Base-by-base conservation (phyloP, 2,797 vertebrate genomes). In the Lacerta bilineata region DNA sequence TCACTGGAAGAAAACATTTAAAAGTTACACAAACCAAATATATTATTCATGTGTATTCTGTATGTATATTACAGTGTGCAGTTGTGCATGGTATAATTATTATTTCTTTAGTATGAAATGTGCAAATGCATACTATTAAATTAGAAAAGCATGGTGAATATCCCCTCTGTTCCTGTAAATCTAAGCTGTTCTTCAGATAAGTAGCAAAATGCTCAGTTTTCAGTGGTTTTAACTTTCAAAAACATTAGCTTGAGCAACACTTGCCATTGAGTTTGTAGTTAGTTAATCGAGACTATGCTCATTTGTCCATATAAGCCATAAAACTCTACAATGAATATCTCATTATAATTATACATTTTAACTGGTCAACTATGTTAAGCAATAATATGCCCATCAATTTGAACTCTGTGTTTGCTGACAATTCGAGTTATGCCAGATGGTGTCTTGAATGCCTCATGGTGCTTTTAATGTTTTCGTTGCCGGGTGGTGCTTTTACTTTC, bases 291-390 rank as follows among this genome's bases (percentile, higher is more conserved):
- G 85, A 79, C 72, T 83, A 25, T 92, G 84, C 90, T 95, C 91
- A 88, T 95, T 93, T 96, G 64, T 88, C 91, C 93, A 66, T 85
- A 89, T 68, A 90, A 93, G 91, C 94, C 91, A 86, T 94, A 93
- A 95, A 94, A 84, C 86, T 89, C 90, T 93, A 92, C 88, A 92
- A 61, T 90, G 93, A 93, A 86, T 43, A 93, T 88, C 77, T 92
- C 88, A 92, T 94, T 96, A 92, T 89, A 92, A 95, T 95, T 95
- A 95, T 90, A 93, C 88, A 87, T 91, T 50, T 39, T 94, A 93
- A 88, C 91, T 93, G 93, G 93, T 91, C 91, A 85, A 90, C 85
- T 93, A 87, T 88, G 7, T 10, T 91, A 91, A 94, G 91, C 92
- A 91, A 92, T 82, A 89, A 27, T 75, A 2, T 88, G 50, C 20